A percentile compares a stretch with the other conserved stretches of the same genome.
Conservation (phyloP, 2,113 vertebrate genomes). For the Hippopotamus amphibius region DNA sequence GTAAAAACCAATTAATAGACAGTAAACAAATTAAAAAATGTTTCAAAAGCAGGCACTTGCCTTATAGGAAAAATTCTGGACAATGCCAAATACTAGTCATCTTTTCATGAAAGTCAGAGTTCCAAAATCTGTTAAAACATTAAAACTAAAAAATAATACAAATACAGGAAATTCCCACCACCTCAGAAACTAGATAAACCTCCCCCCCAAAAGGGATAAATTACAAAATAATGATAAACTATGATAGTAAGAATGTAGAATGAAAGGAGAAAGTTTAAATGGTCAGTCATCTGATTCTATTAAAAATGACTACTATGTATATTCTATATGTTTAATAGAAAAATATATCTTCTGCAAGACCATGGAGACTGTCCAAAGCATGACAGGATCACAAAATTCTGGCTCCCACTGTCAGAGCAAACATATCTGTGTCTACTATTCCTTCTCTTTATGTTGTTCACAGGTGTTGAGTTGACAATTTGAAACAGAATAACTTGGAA, state of each 20-base stretch:
- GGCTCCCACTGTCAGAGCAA: neutral
- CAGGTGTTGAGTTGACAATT: neutral
- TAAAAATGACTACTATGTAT: neutral
- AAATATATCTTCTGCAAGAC: neutral
- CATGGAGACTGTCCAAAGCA: constrained; percentile 9
- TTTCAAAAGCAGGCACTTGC: neutral
- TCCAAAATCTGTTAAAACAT: neutral
- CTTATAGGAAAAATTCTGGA: constrained; percentile 5
- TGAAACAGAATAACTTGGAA: constrained; percentile 44
- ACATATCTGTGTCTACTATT: constrained; percentile 6
- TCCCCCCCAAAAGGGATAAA: neutral
- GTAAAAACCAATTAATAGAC: neutral
- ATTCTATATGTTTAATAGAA: constrained; percentile 40
- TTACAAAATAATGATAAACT: neutral
- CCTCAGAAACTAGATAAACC: neutral
- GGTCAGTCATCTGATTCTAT: neutral
- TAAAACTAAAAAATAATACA: neutral
- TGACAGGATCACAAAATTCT: constrained; percentile 46
- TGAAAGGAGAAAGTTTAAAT: neutral
- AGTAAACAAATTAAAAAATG: neutral
- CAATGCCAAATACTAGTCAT: neutral
- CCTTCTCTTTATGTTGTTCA: constrained; percentile 1
- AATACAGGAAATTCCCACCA: neutral
- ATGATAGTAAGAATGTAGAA: neutral
- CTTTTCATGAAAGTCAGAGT: neutral